Base-by-base conservation (phyloP, 2,888 invertebrate genomes). In the Entomobrya multifasciata region DNA sequence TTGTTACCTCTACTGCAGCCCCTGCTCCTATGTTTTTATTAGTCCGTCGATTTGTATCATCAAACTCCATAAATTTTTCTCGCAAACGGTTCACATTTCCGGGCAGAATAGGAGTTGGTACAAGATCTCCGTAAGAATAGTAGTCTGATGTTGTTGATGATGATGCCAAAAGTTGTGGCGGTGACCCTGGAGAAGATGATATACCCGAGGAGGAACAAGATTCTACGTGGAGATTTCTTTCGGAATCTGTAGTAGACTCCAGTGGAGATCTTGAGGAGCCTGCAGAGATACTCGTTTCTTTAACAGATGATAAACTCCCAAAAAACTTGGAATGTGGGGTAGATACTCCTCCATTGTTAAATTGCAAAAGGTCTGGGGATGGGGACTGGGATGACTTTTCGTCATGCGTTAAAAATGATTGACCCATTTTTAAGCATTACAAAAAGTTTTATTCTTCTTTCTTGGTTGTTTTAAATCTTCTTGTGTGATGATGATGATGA, bases 321-420 rank as follows among this genome's bases (percentile, higher is more conserved):
- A 83, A 83, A 83, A 74, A 83, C 62, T 83, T 83, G 8, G 47
- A 62, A 36, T 57, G 36, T 13, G 74, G 36, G n/a, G 10, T n/a
- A n/a, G n/a, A n/a, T n/a, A n/a, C n/a, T n/a, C n/a, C 62, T 22
- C 74, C 82, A 83, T 76, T 83, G 70, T n/a, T n/a, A n/a, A 83
- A 74, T 44, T 83, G 82, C 4, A 83, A 76, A n/a, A 83, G 20
- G 49, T 83, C 82, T n/a, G 82, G 82, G 76, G 82, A 83, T 10
- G 82, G 82, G 36, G 82, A 83, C 13, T 72, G 62, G 70, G 82
- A 74, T 22, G 82, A 83, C 82, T 83, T 83, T 76, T 83, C 82
- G 76, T 83, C 82, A 83, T 83, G 82, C 82, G 82, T 83, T 83
- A 83, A 15, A 83, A 83, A 83, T 83, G 82, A 83, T 83, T 83